Percentiles rank a stretch among this genome's conserved stretches.
These are phyloP conservation scores for Argyresthia albistria DNA, from an alignment of 2,888 invertebrate species.

Conservation along the genomic window DNA sequence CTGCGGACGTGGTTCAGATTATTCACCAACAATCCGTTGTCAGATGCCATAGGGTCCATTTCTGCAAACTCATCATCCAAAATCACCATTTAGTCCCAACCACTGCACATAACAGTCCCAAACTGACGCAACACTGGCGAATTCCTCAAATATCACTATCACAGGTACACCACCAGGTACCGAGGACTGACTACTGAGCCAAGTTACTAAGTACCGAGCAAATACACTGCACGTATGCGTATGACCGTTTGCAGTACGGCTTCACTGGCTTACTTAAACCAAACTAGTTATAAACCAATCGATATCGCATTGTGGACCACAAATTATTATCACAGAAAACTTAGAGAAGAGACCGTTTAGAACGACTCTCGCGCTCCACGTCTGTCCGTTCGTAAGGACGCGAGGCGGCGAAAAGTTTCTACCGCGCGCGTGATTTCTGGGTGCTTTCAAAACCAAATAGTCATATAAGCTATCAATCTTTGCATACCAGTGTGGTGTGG, in stretches of 20 bases:
- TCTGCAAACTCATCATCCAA: constrained; percentile 46
- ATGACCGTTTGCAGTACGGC: constrained; percentile 35
- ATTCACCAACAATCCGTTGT: constrained; percentile 64
- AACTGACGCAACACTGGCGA: constrained; percentile 10
- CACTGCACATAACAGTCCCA: constrained; percentile 35
- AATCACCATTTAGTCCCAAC: constrained; percentile 16
- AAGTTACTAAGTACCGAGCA: constrained; percentile 20
- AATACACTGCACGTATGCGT: constrained; percentile 22
- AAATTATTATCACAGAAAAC: constrained; percentile 34
- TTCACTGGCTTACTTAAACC: constrained; percentile 42
- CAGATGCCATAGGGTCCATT: constrained; percentile 63
- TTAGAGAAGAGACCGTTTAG: constrained; percentile 6
- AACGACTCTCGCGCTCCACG: constrained; percentile 28
- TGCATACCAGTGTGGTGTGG: constrained; percentile 68
- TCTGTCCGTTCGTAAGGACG: constrained; percentile 60
- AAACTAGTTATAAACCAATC: constrained; percentile 40
- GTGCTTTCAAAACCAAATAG: constrained; percentile 69
- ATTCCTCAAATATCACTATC: constrained; percentile 3
- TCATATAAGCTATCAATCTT: constrained; percentile 72
- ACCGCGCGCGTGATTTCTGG: constrained; percentile 69
- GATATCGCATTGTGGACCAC: constrained; percentile 42
- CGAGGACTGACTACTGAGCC: constrained; percentile 3
- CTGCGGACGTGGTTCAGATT: constrained; percentile 67
- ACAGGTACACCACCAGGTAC: constrained; percentile 25
- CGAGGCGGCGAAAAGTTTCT: constrained; percentile 65